Evolutionary conservation across 2,888 invertebrate genomes (phyloP), one percentile per base, ranked within the genome.

Genomic region (Chelonus formosanus): DNA sequence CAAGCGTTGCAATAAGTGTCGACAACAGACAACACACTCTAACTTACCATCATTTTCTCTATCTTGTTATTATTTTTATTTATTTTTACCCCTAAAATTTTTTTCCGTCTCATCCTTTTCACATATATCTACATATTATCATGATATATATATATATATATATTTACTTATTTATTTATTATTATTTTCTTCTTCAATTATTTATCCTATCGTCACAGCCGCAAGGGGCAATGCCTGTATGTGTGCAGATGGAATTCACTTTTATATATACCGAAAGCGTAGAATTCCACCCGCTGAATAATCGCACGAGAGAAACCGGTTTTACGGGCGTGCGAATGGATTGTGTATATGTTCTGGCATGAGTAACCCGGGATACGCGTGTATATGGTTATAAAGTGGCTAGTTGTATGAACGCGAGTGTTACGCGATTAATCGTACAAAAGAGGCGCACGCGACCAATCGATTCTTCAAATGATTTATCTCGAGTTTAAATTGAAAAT

Each of bases 201-300:
- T 36, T 61, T 31, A 45, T 34, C 32, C 35, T 43, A 61, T 61
- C 61, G 10, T 61, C 44, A 45, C 43, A 10, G 53, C 7, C 40
- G 40, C 40, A 6, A 59, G 47, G 34, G 32, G 44, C 5, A 52
- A 40, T 2, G 44, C 10, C 8, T n/a, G 31, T 48, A 34, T 10
- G 32, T 52, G n/a, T 53, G 44, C 54, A n/a, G 35, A 45, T 47
- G 69, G 70, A 71, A 71, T 70, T 71, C 66, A 70, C 70, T 71
- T 71, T 70, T 71, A 59, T 40, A 40, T 40, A 40, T 65, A 67
- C 69, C 65, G 68, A 67, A 70, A 68, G 70, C 63, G 45, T 68
- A 63, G 59, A 70, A 71, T 71, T 70, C 69, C 71, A 55, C 54
- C 64, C 68, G 65, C 47, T 53, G 67, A 71, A 72, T 68, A 62